Evolutionary conservation across 2,888 invertebrate species (phyloP).

Genomic region (Macaria notata): DNA sequence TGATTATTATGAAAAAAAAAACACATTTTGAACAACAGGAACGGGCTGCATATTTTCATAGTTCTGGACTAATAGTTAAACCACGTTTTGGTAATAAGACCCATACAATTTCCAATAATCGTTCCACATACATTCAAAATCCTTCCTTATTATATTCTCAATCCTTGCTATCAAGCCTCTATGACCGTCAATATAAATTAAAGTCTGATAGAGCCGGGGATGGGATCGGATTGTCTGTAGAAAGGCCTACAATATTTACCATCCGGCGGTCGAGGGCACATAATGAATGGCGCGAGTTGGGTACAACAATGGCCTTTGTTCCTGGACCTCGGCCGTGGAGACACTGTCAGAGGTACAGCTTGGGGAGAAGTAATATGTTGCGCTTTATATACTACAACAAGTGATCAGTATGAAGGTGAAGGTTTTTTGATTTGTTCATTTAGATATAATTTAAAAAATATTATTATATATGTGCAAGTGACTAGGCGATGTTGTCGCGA

Average conservation of each 20-base stretch:
- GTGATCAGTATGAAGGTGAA: no score
- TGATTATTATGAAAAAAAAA: no score
- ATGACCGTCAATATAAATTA: slow-evolving; percentile 36
- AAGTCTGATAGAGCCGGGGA: slow-evolving; percentile 36
- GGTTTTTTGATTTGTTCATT: no score
- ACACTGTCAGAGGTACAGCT: slow-evolving; percentile 5
- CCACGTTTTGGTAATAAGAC: no score
- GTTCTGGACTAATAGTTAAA: no score
- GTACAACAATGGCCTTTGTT: slow-evolving; percentile 52
- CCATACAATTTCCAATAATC: no score
- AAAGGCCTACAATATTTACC: slow-evolving; percentile 47
- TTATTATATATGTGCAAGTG: no score
- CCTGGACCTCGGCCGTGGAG: slow-evolving; percentile 12
- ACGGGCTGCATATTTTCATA: no score
- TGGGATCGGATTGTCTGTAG: slow-evolving; percentile 32
- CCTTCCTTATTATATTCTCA: slow-evolving; percentile 7
- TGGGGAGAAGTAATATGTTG: neutral
- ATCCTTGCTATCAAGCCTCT: slow-evolving; percentile 23
- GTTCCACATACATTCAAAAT: slow-evolving; percentile 7
- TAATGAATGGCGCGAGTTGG: slow-evolving; percentile 64
- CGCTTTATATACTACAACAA: no score
- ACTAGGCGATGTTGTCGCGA: no score
- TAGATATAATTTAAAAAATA: no score
- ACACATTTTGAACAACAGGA: no score
- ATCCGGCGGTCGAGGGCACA: slow-evolving; percentile 47